Evolutionary conservation across 2,113 vertebrate species (phyloP).

Genomic region (Pheucticus melanocephalus): DNA sequence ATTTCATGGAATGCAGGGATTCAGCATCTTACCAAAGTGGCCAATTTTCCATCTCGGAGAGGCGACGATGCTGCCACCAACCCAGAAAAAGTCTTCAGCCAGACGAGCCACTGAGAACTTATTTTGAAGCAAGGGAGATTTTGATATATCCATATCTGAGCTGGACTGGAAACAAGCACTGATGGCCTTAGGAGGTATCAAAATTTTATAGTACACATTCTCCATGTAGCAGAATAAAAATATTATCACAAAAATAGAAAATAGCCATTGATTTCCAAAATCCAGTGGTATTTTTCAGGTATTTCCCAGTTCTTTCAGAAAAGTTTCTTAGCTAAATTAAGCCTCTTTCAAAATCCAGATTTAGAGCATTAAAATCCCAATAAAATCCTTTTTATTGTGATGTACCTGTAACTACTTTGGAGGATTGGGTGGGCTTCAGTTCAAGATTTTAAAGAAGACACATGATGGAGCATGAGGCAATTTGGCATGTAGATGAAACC

Average conservation of each 20-base stretch:
- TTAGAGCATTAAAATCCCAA: neutral
- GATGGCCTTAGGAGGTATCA: neutral
- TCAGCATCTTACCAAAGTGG: constrained; percentile 82
- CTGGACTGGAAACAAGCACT: neutral
- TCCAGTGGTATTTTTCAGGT: neutral
- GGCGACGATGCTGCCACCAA: constrained; percentile 77
- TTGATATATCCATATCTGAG: constrained; percentile 50
- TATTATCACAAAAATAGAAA: neutral
- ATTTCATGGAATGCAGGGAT: neutral
- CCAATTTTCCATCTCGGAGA: constrained; percentile 81
- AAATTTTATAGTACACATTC: neutral
- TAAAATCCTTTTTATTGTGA: neutral
- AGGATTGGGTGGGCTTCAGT: neutral
- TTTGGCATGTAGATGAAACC: neutral
- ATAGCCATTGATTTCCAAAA: neutral
- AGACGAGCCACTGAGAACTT: constrained; percentile 67
- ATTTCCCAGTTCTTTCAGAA: neutral
- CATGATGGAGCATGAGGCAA: neutral
- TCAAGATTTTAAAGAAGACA: neutral
- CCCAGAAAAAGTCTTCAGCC: constrained; percentile 84
- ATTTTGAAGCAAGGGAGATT: constrained; percentile 38
- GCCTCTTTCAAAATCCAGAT: neutral
- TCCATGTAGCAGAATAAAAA: neutral
- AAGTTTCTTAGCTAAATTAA: neutral
- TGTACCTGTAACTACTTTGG: neutral